phyloP scores from a whole-genome alignment of 1,140 invertebrate genomes.

The Drosophila saltans region DNA sequence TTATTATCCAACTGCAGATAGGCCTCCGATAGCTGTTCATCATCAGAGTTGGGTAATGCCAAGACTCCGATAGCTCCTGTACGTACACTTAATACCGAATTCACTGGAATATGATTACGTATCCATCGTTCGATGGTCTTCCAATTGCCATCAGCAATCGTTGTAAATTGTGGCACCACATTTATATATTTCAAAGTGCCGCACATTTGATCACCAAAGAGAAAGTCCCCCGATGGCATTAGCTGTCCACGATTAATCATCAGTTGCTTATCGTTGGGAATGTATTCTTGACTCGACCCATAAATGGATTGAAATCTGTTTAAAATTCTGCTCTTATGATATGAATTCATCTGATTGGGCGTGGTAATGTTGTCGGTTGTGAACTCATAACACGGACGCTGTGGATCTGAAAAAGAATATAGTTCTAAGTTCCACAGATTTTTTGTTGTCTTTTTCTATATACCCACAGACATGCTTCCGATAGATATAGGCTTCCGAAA shows the following conservation, averaged over 20 bases:
- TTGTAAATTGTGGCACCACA: constrained; percentile 32
- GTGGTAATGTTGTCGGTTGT: constrained; percentile 3
- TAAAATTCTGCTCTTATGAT: neutral
- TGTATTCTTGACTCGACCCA: constrained; percentile 14
- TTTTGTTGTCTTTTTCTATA: no score
- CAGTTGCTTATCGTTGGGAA: neutral
- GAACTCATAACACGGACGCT: neutral
- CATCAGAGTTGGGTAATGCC: neutral
- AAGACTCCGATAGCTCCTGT: constrained; percentile 27
- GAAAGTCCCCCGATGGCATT: constrained; percentile 21
- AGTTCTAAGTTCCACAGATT: neutral
- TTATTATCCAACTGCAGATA: neutral
- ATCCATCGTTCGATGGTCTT: constrained; percentile 25
- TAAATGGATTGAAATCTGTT: neutral
- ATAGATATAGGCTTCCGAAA: constrained; percentile 13
- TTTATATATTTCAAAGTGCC: constrained; percentile 31
- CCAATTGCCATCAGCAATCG: constrained; percentile 38
- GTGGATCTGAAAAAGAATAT: constrained; percentile 10
- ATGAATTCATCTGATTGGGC: neutral
- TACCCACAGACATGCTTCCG: constrained; percentile 14
- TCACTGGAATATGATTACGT: neutral
- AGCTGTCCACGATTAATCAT: constrained; percentile 42
- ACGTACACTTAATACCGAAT: constrained; percentile 12
- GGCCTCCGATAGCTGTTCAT: neutral
- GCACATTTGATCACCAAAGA: constrained; percentile 22